Evolutionary conservation across 2,797 vertebrate genomes (phyloP), one percentile per base, ranked within the genome.

Genomic region (Phataginus tricuspis): DNA sequence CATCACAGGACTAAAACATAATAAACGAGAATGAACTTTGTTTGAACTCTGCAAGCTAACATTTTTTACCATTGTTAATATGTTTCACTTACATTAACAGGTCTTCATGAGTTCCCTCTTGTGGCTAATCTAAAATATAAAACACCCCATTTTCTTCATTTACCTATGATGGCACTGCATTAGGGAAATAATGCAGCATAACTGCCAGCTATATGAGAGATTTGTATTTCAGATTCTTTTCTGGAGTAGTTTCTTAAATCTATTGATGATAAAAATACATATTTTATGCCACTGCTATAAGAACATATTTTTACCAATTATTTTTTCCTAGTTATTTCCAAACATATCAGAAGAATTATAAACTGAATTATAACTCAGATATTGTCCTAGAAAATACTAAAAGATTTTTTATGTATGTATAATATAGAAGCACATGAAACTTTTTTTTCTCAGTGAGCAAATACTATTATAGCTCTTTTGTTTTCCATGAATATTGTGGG

Each of bases 31-130:
- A 23, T 97, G 93, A 95, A 97, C 97, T 97, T 90, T 68, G 55
- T 82, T 59, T 97, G 96, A 97, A 96, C 96, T 97, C 96, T 87
- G 13, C 57, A 96, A 71, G 75, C 71, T 68, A 92, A 84, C 75
- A 86, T 95, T 96, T 86, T 94, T 85, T 92, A 84, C 95, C 84
- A 71, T 87, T 95, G 94, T 83, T 96, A 97, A 95, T 97, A 95
- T 27, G 86, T 91, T 97, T 97, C 71, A 88, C 77, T 90, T 91
- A 85, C 63, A 91, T 97, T 97, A 97, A 94, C 83, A 97, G 69
- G 86, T 87, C 80, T 94, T 89, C 59, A 37, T 97, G 97, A 94
- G 66, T 96, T 97, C 55, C 86, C 91, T 95, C 91, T 96, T 80
- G 71, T 94, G 96, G 88, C 55, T 95, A 95, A 97, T 96, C 55